Base-by-base conservation (phyloP, 2,113 vertebrate genomes). In the Bombycilla garrulus region DNA sequence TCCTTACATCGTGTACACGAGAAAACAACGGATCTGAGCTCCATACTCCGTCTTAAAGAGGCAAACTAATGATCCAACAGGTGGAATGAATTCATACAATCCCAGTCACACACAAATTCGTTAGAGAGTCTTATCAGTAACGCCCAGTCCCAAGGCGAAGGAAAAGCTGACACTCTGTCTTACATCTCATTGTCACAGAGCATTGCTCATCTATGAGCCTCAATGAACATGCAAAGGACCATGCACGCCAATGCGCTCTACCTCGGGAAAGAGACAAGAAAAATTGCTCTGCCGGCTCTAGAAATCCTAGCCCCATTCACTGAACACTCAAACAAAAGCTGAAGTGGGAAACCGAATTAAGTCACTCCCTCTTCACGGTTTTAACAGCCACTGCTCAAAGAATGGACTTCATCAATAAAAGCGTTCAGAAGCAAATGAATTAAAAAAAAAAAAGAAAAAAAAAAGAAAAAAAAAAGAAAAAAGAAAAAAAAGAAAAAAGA, bases 341-440 rank as follows among this genome's bases (percentile, higher is more conserved):
- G 54, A 91, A 92, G 60, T 26, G 50, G 84, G 69, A 94, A 95
- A 87, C 14, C 12, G 35, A 67, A 79, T 23, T 17, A 35, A 84
- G 23, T 31, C 35, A 3, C 44, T 81, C 69, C 42, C 24, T 13
- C 14, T 31, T 36, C 29, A 20, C 1, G 11, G 6, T 4, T 60
- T 77, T 58, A 77, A 70, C 50, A 62, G 19, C 4, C 69, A 2
- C 45, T 29, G 60, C 67, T 66, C 42, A 22, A 50, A 56, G 74
- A 79, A 31, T 0, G 2, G 19, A 40, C 12, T 42, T 35, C 23
- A 35, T 73, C 90, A 78, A 53, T 25, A 35, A 1, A 10, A 81
- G 36, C 26, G 17, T 51, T 60, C 70, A 86, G 67, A 78, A 66
- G 21, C 15, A 25, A 33, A 3, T 11, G 6, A 11, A 62, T 36